Evolutionary conservation across 1,140 invertebrate species (phyloP).

Genomic region (Formica exsecta): DNA sequence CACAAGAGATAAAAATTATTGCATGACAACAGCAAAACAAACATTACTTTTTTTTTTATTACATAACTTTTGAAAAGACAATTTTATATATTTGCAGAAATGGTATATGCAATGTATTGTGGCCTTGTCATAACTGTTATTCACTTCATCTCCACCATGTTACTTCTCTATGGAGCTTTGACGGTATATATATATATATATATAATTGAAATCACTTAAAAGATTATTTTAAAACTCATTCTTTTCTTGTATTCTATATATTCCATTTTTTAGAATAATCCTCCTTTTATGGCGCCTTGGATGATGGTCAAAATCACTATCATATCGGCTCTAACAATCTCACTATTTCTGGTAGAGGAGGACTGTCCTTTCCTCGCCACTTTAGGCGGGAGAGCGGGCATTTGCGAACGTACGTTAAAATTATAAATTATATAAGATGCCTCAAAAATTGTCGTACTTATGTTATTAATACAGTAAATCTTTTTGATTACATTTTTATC

Average conservation of each 20-base stretch:
- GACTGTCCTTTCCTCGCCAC: conserved; percentile 81
- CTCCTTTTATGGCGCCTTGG: conserved; percentile 86
- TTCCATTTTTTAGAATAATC: conserved; percentile 82
- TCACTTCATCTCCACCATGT: conserved; percentile 84
- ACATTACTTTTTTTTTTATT: background rate
- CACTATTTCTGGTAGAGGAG: conserved; percentile 82
- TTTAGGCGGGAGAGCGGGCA: conserved; percentile 80
- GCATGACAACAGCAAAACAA: background rate
- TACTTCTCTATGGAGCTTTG: conserved; percentile 85
- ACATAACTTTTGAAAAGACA: background rate
- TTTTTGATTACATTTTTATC: background rate
- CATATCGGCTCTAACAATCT: conserved; percentile 81
- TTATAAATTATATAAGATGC: conserved; percentile 6
- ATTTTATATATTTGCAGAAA: conserved; percentile 79
- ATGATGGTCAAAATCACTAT: conserved; percentile 85
- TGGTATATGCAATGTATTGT: conserved; percentile 85
- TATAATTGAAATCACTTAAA: conserved; percentile 59
- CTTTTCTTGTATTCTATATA: conserved; percentile 11
- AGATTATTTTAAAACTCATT: background rate
- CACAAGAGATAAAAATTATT: background rate
- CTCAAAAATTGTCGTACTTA: background rate
- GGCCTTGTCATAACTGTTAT: conserved; percentile 84
- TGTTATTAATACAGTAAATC: background rate
- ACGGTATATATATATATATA: conserved; percentile 77
- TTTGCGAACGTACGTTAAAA: conserved; percentile 82